Evolutionary conservation across 92 coral and sea anemone species (phyloP).

Genomic region (Palythoa heliodiscus): DNA sequence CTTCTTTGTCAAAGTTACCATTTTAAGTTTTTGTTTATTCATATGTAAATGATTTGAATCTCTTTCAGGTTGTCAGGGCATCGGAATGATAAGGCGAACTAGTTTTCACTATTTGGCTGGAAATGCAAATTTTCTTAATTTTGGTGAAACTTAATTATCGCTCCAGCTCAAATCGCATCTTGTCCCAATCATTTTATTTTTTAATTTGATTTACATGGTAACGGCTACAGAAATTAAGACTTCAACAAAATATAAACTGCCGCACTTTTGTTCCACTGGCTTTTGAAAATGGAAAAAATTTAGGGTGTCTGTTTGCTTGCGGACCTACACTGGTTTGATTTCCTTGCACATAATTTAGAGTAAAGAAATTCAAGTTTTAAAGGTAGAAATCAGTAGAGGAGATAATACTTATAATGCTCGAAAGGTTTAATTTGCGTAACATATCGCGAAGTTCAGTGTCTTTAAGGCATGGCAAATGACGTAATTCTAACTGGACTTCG

Average conservation of each 20-base stretch:
- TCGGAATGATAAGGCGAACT: slow-evolving; percentile 12
- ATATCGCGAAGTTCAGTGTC: not conserved
- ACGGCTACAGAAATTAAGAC: slow-evolving; percentile 14
- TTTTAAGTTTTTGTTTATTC: not conserved
- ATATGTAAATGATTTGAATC: not conserved
- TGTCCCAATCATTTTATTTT: not conserved
- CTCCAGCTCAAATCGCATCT: not conserved
- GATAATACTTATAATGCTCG: slow-evolving; percentile 40
- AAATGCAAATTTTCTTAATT: slow-evolving; percentile 8
- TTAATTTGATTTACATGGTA: not conserved
- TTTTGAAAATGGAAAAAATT: slow-evolving; percentile 24
- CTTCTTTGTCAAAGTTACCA: not conserved
- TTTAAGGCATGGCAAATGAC: slow-evolving; percentile 40
- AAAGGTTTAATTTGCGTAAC: slow-evolving; percentile 34
- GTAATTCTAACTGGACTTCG: slow-evolving; percentile 4
- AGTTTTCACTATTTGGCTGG: slow-evolving; percentile 8
- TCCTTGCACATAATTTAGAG: not conserved
- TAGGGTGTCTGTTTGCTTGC: slow-evolving; percentile 36
- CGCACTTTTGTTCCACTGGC: slow-evolving; percentile 27
- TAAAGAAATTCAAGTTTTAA: not conserved
- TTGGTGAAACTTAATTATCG: not conserved
- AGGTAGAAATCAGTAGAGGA: slow-evolving; percentile 1
- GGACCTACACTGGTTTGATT: not conserved
- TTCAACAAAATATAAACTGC: slow-evolving; percentile 10
- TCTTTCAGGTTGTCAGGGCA: slow-evolving; percentile 13